Base-by-base conservation (phyloP, 2,888 invertebrate species). In the Synergus laeviventris region DNA sequence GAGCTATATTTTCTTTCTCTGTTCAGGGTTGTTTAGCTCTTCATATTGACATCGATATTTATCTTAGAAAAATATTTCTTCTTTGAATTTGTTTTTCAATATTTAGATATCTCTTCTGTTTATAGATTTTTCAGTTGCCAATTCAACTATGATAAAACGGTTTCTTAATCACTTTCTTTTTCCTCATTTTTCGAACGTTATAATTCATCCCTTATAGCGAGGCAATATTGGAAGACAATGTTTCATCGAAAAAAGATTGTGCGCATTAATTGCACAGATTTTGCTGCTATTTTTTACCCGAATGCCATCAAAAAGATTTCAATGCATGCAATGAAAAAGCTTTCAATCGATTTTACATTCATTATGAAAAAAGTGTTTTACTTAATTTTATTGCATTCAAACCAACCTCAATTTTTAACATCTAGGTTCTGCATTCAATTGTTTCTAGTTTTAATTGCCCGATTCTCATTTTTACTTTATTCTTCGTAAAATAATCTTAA, bases 311-410 rank as follows among this genome's bases (percentile, higher is more conserved):
- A 70, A n/a, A 49, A 70, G n/a, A 70, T 49, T 70, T 70, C 66
- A 70, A n/a, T 36, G 24, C n/a, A 1, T 49, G 49, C n/a, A n/a
- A 64, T 31, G 31, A 70, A 66, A 49, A 70, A 18, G n/a, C 36
- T 70, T 70, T 70, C 9, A 66, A 70, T 70, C 49, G 70, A 36
- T 70, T 18, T 49, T 70, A 36, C 18, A 70, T 70, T 49, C 36
- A 21, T 24, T 42, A 31, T 66, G 14, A 45, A 66, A 24, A 8
- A 45, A 31, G 49, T 31, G 24, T 24, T 42, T 66, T 16, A 14
- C 45, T 31, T 1, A 3, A 21, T 70, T 70, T n/a, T 24, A 49
- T 31, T 36, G 24, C 1, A 21, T 56, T 11, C 2, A 56, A n/a
- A 14, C 49, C 31, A 8, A 66, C 66, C 14, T 0, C 1, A 16